phyloP scores from a whole-genome alignment of 2,113 vertebrate species.

The Pontoporia blainvillei region DNA sequence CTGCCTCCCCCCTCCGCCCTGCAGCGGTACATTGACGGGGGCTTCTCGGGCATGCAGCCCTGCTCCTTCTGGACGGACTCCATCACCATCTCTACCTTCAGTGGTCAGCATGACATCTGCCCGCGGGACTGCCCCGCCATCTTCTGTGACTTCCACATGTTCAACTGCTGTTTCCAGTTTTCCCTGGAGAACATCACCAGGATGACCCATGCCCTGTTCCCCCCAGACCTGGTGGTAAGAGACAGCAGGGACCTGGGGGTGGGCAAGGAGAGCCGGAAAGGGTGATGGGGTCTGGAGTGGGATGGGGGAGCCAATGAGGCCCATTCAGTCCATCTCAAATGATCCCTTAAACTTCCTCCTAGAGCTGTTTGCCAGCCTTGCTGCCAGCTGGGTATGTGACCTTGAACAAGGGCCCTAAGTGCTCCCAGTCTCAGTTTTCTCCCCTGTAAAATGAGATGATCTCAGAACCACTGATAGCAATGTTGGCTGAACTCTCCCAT shows the following conservation, averaged over 20 bases:
- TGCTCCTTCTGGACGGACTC: slow-evolving; percentile 74
- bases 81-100: slow-evolving; percentile 91
- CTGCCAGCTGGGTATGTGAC: neutral
- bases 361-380: neutral
- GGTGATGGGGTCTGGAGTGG: neutral
- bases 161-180: slow-evolving; percentile 83
- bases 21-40: slow-evolving; percentile 91
- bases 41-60: slow-evolving; percentile 89
- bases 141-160: slow-evolving; percentile 83
- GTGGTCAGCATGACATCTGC: slow-evolving; percentile 91
- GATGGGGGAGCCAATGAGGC: neutral
- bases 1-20: slow-evolving; percentile 65
- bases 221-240: slow-evolving; percentile 83
- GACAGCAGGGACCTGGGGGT: slow-evolving; percentile 55
- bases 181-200: slow-evolving; percentile 86
- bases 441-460: neutral
- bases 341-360: neutral
- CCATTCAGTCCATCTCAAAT: neutral
- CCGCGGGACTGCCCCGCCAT: slow-evolving; percentile 81
- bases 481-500: no score
- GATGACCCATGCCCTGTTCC: slow-evolving; percentile 85
- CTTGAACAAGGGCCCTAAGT: neutral
- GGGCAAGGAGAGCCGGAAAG: rapidly evolving
- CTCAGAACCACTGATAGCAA: neutral
- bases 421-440: neutral